Evolutionary conservation across 1,140 invertebrate genomes (phyloP), one percentile per base, ranked within the genome.

Genomic region (Heliconius nattereri): DNA sequence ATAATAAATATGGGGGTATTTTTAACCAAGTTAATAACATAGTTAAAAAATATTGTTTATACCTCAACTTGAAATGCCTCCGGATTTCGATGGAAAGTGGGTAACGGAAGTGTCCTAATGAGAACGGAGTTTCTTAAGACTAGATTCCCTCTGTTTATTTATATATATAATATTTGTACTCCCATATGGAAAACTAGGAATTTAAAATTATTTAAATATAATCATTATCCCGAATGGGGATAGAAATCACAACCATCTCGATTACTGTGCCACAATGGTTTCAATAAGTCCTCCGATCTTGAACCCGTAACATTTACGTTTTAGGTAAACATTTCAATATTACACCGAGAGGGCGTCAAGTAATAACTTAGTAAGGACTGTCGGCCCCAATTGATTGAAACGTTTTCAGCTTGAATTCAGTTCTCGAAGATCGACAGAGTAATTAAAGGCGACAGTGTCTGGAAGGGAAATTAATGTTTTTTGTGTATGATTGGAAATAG

Each of bases 381-480:
- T 60, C n/a, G 54, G 54, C 54, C n/a, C 54, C 54, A 60, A 60
- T 60, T 60, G 54, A 60, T 60, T 60, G 54, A 60, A 60, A 60
- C 54, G 54, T 60, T 60, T 60, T 52, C 54, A 60, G 54, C 54
- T 60, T 0, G 20, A 60, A 60, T 60, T 60, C 54, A 60, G 54
- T 60, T 26, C 54, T 60, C 54, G 54, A 60, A 23, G 54, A 60
- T n/a, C 54, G 54, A 60, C 8, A 60, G 3, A 20, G n/a, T 60
- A n/a, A 26, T 60, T 60, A 60, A 60, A 60, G 54, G 54, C n/a
- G 54, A 52, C 54, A 23, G 54, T 60, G 54, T 60, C 54, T 60
- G 54, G 20, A n/a, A 60, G 54, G 8, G n/a, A 60, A 60, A 60
- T 57, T 60, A 3, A 60, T 26, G n/a, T 60, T 60, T 60, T 60